Conservation (phyloP, 2,888 invertebrate genomes). For the Venusia cambrica region DNA sequence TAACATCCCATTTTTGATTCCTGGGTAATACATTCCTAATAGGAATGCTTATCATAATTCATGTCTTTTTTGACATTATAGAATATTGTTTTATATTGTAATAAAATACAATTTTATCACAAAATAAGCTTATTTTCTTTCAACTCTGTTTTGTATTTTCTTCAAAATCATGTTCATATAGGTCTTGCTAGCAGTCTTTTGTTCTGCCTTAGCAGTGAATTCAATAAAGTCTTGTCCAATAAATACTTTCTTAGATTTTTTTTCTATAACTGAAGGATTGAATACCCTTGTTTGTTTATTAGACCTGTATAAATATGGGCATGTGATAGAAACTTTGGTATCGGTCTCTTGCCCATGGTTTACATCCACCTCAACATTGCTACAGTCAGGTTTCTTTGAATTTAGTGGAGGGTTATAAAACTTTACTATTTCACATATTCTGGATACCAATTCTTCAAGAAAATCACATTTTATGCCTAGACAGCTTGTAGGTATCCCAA, state of each 20-base stretch:
- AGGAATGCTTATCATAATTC: constrained; percentile 58
- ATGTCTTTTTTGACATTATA: constrained; percentile 74
- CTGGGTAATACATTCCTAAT: constrained; percentile 52
- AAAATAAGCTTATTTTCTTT: constrained; percentile 48
- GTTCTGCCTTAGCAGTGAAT: constrained; percentile 40
- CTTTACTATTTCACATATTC: constrained; percentile 42
- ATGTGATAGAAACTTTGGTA: constrained; percentile 12
- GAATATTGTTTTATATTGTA: constrained; percentile 47
- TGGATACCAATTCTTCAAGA: constrained; percentile 39
- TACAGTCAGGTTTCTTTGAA: constrained; percentile 14
- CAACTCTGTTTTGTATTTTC: constrained; percentile 59
- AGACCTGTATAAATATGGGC: constrained; percentile 56
- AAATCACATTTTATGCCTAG: constrained; percentile 53
- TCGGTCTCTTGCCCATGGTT: no score
- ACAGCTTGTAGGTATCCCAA: constrained; percentile 68
- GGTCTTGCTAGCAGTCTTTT: constrained; percentile 34
- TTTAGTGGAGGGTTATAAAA: constrained; percentile 29
- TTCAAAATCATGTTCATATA: constrained; percentile 68
- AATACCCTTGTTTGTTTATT: constrained; percentile 60
- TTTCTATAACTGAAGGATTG: constrained; percentile 39
- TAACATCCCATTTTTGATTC: constrained; percentile 47
- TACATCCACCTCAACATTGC: constrained; percentile 1
- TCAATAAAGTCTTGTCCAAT: constrained; percentile 60
- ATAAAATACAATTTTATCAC: constrained; percentile 35
- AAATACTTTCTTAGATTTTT: constrained; percentile 39